Base-by-base conservation (phyloP, 2,797 vertebrate species). In the Catostomus latipinnis region DNA sequence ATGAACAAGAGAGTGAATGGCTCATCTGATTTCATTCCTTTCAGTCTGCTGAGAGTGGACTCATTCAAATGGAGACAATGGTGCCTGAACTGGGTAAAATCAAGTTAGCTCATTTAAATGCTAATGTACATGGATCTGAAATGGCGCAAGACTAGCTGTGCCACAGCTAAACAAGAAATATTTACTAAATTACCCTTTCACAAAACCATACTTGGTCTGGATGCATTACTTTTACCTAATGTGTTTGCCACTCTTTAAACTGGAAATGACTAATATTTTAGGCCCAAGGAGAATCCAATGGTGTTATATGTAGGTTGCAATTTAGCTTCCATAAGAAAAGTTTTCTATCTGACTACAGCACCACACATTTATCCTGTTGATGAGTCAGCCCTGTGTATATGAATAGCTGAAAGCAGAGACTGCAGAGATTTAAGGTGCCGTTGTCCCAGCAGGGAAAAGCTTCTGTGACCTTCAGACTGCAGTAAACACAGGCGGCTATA, bases 81-180 rank as follows among this genome's bases (percentile, higher is more conserved):
- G 74, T 62, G 76, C 71, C 53, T 56, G 83, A 82, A 83, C 72
- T 78, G 82, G 85, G 86, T 84, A 86, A 89, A 91, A 90, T 87
- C 87, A 89, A 91, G 91, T 91, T 88, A 83, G 81, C 85, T 91
- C 87, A 90, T 93, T 91, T 91, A 85, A 88, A 92, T 90, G 86
- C 85, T 87, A 89, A 90, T 88, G 80, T 78, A 61, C 83, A 84
- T 81, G 86, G 86, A 76, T 87, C 85, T 86, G 80, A 83, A 75
- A 71, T 72, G 54, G 65, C 34, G 43, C 77, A 76, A 61, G 69
- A 14, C 67, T 69, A 84, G 84, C 87, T 88, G 61, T 62, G 70
- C 65, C 1, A 58, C 22, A 62, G 53, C 34, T 18, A 76, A 84
- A 61, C 56, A 63, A 83, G 57, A 79, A 43, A 46, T 71, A 82